phyloP scores from a whole-genome alignment of 1,140 invertebrate species.

The Eubasilissa regina region DNA sequence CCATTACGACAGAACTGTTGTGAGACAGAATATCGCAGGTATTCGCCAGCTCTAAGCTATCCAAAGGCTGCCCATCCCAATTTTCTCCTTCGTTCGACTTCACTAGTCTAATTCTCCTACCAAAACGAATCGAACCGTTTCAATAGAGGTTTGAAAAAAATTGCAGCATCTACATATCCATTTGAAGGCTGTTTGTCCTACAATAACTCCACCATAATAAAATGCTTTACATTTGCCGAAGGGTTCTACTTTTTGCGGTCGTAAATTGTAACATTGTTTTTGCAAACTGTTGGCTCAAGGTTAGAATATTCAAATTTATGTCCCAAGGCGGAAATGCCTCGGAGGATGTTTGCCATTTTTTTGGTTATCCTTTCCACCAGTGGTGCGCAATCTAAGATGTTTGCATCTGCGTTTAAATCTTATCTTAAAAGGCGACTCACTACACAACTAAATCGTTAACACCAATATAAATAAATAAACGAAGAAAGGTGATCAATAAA shows the following conservation, averaged over 20 bases:
- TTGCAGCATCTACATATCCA: slow-evolving; percentile 24
- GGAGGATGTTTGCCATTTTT: slow-evolving; percentile 39
- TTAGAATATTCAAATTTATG: slow-evolving; percentile 37
- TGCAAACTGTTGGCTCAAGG: slow-evolving; percentile 39
- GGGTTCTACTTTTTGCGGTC: slow-evolving; percentile 48
- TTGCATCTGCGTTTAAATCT: no score
- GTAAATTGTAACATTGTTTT: slow-evolving; percentile 51
- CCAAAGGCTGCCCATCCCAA: no score
- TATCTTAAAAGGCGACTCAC: no score
- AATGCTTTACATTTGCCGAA: slow-evolving; percentile 42
- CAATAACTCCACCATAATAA: slow-evolving; percentile 37
- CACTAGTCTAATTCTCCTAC: no score
- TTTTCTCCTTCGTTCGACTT: no score
- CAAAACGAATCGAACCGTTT: no score
- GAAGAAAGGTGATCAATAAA: no score
- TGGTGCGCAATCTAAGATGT: background rate
- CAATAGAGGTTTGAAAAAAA: background rate
- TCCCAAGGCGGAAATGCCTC: slow-evolving; percentile 35
- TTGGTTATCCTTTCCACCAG: slow-evolving; percentile 11
- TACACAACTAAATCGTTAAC: no score
- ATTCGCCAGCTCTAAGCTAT: no score
- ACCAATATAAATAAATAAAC: no score
- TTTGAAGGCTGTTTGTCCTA: slow-evolving; percentile 15
- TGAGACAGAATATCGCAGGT: no score
- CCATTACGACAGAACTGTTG: no score